Conservation (phyloP, 2,888 invertebrate species). For the Acanthosepion lycidas region DNA sequence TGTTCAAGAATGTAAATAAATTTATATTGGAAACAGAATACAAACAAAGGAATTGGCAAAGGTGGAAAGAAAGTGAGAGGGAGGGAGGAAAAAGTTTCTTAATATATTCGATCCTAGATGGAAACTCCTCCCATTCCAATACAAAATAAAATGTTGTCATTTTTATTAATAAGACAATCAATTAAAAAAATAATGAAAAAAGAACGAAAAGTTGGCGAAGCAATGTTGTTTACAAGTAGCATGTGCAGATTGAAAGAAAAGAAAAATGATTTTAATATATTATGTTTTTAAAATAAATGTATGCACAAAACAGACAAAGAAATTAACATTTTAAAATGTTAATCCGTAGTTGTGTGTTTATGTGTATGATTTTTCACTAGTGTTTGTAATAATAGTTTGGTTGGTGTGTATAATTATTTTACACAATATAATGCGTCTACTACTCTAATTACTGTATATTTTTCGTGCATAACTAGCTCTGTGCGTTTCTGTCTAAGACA, state of each 20-base stretch:
- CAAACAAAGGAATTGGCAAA: neutral
- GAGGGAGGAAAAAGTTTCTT: neutral
- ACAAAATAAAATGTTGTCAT: neutral
- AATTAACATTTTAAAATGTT: neutral
- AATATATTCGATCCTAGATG: neutral
- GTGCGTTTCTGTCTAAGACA: too few relatives aligned
- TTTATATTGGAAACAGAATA: too few relatives aligned
- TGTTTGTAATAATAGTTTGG: too few relatives aligned
- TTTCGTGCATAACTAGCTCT: too few relatives aligned
- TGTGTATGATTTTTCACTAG: too few relatives aligned
- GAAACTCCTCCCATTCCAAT: neutral
- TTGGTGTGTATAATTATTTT: too few relatives aligned
- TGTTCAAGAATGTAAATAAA: too few relatives aligned
- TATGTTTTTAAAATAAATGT: neutral
- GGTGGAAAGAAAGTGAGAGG: neutral
- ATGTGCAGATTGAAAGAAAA: neutral
- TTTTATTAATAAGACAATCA: neutral
- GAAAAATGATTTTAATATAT: too few relatives aligned
- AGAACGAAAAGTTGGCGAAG: neutral
- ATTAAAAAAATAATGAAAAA: neutral
- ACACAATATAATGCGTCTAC: too few relatives aligned
- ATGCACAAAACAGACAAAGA: slow-evolving; percentile 3
- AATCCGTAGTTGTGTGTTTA: neutral
- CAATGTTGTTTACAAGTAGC: neutral
- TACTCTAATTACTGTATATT: too few relatives aligned